Evolutionary conservation across 2,797 vertebrate genomes (phyloP).

Genomic region (Rachycentron canadum): DNA sequence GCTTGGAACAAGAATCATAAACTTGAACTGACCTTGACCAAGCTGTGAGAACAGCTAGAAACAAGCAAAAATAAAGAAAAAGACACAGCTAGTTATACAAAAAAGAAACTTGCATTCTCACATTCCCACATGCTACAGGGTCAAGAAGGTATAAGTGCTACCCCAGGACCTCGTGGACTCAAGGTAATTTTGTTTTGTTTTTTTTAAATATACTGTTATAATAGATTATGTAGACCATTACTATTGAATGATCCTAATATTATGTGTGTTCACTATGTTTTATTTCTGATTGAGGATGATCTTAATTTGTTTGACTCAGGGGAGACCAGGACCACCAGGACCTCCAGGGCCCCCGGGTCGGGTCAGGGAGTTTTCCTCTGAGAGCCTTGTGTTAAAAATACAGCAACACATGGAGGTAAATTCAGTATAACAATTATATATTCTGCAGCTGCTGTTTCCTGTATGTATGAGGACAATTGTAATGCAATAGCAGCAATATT

Average conservation of each 20-base stretch:
- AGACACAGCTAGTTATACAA: slow-evolving; percentile 4
- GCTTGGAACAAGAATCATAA: not conserved
- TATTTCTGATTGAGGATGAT: not conserved
- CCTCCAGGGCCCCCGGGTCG: slow-evolving; percentile 68
- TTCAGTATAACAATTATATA: not conserved
- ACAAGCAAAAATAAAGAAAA: not conserved
- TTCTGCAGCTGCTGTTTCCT: not conserved
- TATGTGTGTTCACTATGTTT: not conserved
- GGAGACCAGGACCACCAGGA: slow-evolving; percentile 55
- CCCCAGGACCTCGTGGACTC: slow-evolving; percentile 65
- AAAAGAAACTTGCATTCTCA: slow-evolving; percentile 3
- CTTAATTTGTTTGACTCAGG: slow-evolving; percentile 55
- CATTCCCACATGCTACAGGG: slow-evolving; percentile 62
- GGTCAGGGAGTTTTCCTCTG: slow-evolving; percentile 53
- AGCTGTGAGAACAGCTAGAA: not conserved
- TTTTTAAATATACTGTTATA: not conserved
- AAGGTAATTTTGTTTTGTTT: slow-evolving; percentile 56
- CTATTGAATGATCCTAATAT: not conserved
- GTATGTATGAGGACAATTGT: not conserved
- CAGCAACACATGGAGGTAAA: slow-evolving; percentile 6
- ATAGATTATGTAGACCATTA: not conserved
- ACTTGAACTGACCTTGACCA: not conserved
- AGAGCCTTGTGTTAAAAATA: slow-evolving; percentile 48
- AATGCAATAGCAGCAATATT: not conserved
- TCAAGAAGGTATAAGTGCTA: slow-evolving; percentile 61